A percentile compares a stretch with the other conserved stretches of the same genome.
These are phyloP conservation scores for Sylvia atricapilla DNA, from an alignment of 2,113 vertebrate genomes.

Conservation along the genomic window DNA sequence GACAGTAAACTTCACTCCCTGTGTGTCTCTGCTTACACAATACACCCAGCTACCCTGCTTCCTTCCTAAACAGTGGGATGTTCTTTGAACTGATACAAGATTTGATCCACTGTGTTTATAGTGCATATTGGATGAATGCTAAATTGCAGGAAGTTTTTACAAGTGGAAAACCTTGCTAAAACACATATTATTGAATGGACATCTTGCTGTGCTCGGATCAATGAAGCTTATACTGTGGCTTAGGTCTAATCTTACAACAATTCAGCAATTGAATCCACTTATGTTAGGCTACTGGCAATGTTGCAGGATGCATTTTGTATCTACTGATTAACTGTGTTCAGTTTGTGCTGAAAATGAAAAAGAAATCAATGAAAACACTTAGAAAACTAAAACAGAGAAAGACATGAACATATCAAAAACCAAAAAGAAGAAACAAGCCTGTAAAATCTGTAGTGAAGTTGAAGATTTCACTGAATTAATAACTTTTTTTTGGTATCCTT, in stretches of 20 bases:
- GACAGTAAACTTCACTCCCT: not conserved
- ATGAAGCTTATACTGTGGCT: slow-evolving; percentile 64
- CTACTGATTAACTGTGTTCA: slow-evolving; percentile 28
- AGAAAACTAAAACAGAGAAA: slow-evolving; percentile 2
- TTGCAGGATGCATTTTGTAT: slow-evolving; percentile 24
- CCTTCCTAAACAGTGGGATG: not conserved
- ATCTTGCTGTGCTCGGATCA: slow-evolving; percentile 62
- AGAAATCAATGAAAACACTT: slow-evolving; percentile 55
- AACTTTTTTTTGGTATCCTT: not conserved
- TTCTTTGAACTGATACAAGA: not conserved
- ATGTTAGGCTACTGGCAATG: slow-evolving; percentile 36
- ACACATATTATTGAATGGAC: slow-evolving; percentile 62
- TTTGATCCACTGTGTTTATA: slow-evolving; percentile 36
- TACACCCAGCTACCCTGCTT: not conserved
- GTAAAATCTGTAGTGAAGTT: not conserved
- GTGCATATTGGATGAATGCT: slow-evolving; percentile 31
- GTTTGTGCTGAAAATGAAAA: slow-evolving; percentile 51
- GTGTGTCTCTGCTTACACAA: not conserved
- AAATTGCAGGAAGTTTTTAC: slow-evolving; percentile 68
- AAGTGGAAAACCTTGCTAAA: slow-evolving; percentile 64
- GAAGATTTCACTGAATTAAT: not conserved
- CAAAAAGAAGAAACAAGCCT: not conserved
- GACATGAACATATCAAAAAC: not conserved
- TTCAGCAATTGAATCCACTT: slow-evolving; percentile 52
- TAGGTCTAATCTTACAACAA: slow-evolving; percentile 61